These are phyloP conservation scores for Drosophila tanythrix DNA, from an alignment of 2,888 invertebrate genomes.

Conservation along the genomic window DNA sequence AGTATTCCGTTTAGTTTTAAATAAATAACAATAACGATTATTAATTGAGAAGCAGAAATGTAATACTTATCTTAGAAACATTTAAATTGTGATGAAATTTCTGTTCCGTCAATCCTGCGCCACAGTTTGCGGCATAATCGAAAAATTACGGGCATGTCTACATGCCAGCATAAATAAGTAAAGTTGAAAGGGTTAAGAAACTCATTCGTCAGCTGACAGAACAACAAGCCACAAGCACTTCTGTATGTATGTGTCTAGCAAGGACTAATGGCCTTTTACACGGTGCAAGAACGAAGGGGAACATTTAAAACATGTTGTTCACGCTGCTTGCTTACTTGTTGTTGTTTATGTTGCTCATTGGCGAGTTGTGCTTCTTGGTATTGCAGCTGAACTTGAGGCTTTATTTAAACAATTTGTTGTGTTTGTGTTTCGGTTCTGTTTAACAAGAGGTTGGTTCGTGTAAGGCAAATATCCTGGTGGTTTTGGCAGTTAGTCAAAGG, in stretches of 20 bases:
- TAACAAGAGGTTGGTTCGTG: not conserved
- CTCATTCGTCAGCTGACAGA: constrained; percentile 58
- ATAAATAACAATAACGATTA: not conserved
- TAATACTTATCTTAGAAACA: not conserved
- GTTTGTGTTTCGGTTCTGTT: constrained; percentile 27
- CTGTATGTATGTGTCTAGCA: constrained; percentile 23
- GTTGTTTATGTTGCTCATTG: constrained; percentile 45
- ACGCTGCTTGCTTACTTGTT: constrained; percentile 15
- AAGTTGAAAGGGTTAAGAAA: constrained; percentile 50
- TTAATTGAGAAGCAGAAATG: not conserved
- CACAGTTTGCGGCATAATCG: constrained; percentile 28
- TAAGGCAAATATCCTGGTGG: constrained; percentile 35
- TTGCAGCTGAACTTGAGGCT: constrained; percentile 45
- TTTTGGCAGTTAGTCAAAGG: constrained; percentile 34
- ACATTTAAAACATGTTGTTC: constrained; percentile 40
- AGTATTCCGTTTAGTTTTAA: not conserved
- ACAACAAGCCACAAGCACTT: constrained; percentile 41
- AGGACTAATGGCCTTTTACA: constrained; percentile 24
- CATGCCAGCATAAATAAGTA: constrained; percentile 31
- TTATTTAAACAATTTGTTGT: constrained; percentile 42
- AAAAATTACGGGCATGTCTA: constrained; percentile 31
- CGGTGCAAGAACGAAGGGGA: constrained; percentile 35
- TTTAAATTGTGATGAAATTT: not conserved
- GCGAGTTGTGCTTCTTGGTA: constrained; percentile 10
- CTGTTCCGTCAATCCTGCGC: not conserved